Evolutionary conservation across 2,888 invertebrate genomes (phyloP), one percentile per base, ranked within the genome.

Genomic region (Agriotes lineatus): DNA sequence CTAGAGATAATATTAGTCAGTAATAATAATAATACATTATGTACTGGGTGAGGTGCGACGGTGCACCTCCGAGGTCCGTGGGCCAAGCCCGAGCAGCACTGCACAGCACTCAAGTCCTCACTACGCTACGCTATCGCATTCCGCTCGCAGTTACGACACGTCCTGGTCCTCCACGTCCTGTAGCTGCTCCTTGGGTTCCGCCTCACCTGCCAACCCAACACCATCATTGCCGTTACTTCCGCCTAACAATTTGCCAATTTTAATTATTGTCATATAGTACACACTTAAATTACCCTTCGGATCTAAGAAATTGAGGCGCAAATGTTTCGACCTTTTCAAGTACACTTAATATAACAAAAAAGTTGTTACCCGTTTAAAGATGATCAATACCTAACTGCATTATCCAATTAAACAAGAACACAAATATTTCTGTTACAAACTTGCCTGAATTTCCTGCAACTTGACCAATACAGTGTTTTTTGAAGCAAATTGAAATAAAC

Each of bases 121-220:
- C 64, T 64, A 64, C 45, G 50, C 64, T 64, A 64, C 22, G 63
- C 44, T 58, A 63, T 63, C 63, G 33, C 35, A 16, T 20, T 18
- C 56, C 20, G 65, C 58, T 30, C 39, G 76, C 77, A 80, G 82
- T 96, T 96, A 96, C 93, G 96, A 96, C 87, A 95, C 95, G 88
- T 96, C 96, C 87, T 96, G 96, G 86, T 96, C 96, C 86, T 96
- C 96, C 83, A 92, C 94, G 86, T 96, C 96, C 86, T 95, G 95
- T 85, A 95, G 90, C 86, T 93, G 92, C 86, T 94, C 95, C 87
- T 95, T 96, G 82, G 93, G 93, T 87, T 96, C 96, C 76, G 93
- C 91, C 84, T 95, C 95, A 83, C 93, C 95, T 94, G 86, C 25
- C 30, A 88, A 87, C 52, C 68, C 73, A 72, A 68, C 67, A 67